phyloP scores from a whole-genome alignment of 2,888 invertebrate species.

The Lasioglossum vierecki region DNA sequence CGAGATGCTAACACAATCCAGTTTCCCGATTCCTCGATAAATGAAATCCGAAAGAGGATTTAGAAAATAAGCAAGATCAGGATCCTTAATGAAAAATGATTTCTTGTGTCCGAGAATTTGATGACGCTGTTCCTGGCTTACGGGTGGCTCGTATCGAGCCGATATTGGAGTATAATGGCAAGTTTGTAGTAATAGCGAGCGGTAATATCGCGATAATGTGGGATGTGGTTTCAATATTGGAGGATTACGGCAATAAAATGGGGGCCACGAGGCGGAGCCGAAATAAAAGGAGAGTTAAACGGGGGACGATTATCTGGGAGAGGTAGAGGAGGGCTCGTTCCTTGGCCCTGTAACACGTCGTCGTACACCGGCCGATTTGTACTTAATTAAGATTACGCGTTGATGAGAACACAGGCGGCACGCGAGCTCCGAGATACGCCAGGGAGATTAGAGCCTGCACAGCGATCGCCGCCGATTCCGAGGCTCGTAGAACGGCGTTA shows the following conservation, averaged over 20 bases:
- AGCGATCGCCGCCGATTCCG: slow-evolving; percentile 33
- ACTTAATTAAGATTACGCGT: slow-evolving; percentile 75
- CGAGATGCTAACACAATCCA: not conserved
- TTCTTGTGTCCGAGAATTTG: not conserved
- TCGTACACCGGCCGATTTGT: slow-evolving; percentile 61
- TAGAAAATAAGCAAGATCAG: not conserved
- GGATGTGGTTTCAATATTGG: slow-evolving; percentile 25
- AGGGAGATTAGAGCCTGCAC: slow-evolving; percentile 55
- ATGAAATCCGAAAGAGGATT: not conserved
- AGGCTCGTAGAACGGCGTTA: slow-evolving; percentile 35
- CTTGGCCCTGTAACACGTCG: slow-evolving; percentile 46
- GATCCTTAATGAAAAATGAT: not conserved
- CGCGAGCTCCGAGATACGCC: slow-evolving; percentile 61
- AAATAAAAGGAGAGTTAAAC: slow-evolving; percentile 36
- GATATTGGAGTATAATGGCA: not conserved
- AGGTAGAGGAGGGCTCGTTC: slow-evolving; percentile 10
- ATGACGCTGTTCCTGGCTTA: not conserved
- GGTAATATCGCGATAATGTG: slow-evolving; percentile 19
- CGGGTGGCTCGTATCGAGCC: not conserved
- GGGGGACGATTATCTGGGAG: slow-evolving; percentile 40
- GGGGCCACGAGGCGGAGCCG: not conserved
- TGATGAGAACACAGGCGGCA: slow-evolving; percentile 70
- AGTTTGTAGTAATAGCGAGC: not conserved
- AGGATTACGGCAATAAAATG: slow-evolving; percentile 24
- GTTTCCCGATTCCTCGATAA: not conserved